phyloP scores from a whole-genome alignment of 2,888 invertebrate genomes.

The Tillus elongatus region DNA sequence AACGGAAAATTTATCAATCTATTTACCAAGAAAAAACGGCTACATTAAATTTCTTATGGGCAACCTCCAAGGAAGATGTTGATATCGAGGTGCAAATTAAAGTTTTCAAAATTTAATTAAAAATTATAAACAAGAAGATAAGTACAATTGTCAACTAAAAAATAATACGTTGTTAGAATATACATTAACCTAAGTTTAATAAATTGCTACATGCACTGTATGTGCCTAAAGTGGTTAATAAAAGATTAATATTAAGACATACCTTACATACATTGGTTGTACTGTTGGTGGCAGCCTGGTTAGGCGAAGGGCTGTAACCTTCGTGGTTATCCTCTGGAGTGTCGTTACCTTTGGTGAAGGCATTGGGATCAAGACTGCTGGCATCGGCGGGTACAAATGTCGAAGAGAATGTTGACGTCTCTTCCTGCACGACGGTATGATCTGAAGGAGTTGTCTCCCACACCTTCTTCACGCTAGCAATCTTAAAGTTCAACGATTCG shows the following conservation, averaged over 20 bases:
- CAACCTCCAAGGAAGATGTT: too few relatives aligned
- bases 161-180: too few relatives aligned
- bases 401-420: conserved; percentile 31
- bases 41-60: too few relatives aligned
- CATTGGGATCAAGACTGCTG: conserved; percentile 41
- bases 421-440: conserved; percentile 46
- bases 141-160: too few relatives aligned
- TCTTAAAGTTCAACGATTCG: conserved; percentile 80
- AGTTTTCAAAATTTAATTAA: too few relatives aligned
- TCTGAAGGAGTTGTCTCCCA: conserved; percentile 56
- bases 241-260: conserved; percentile 22
- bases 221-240: too few relatives aligned
- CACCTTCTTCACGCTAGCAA: conserved; percentile 85
- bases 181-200: too few relatives aligned
- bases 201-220: too few relatives aligned
- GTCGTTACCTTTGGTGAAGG: conserved; percentile 37
- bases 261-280: conserved; percentile 66
- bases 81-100: too few relatives aligned
- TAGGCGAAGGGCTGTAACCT: conserved; percentile 47
- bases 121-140: too few relatives aligned
- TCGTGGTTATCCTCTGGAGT: conserved; percentile 45
- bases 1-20: too few relatives aligned
- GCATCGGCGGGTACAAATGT: conserved; percentile 41
- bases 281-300: conserved; percentile 38
- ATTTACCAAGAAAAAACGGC: too few relatives aligned